phyloP scores from a whole-genome alignment of 2,888 invertebrate species.

The Dryomyza anilis region DNA sequence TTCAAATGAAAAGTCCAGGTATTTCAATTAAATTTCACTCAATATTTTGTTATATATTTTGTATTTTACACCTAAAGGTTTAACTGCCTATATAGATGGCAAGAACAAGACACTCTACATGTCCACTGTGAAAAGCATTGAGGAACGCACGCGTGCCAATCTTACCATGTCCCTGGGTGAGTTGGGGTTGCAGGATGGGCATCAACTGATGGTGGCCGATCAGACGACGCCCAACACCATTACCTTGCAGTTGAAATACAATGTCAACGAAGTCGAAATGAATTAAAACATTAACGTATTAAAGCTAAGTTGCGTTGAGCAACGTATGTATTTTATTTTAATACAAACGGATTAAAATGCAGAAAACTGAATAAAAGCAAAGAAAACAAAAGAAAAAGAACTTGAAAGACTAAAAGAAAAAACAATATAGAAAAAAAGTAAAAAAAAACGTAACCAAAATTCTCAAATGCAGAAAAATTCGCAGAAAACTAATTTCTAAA shows the following conservation, averaged over 20 bases:
- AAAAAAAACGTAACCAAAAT: too few relatives aligned
- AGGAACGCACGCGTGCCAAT: slow-evolving; percentile 86
- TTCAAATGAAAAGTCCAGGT: slow-evolving; percentile 89
- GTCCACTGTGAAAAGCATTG: slow-evolving; percentile 88
- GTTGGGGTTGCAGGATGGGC: slow-evolving; percentile 82
- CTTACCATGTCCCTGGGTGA: slow-evolving; percentile 85
- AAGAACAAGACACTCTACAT: slow-evolving; percentile 93
- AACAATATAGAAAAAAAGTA: slow-evolving; percentile 16
- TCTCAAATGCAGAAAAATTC: too few relatives aligned
- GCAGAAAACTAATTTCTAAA: too few relatives aligned
- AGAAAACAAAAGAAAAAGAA: slow-evolving; percentile 4
- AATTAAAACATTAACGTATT: slow-evolving; percentile 34
- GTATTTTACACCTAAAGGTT: too few relatives aligned
- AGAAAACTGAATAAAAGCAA: too few relatives aligned
- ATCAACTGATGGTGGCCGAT: slow-evolving; percentile 90
- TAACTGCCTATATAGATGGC: slow-evolving; percentile 80
- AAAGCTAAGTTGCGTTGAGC: neutral
- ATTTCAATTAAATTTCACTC: neutral
- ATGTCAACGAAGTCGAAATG: slow-evolving; percentile 64
- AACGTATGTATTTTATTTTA: too few relatives aligned
- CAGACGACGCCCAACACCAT: slow-evolving; percentile 84
- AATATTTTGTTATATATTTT: neutral
- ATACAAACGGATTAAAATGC: too few relatives aligned
- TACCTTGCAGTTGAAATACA: slow-evolving; percentile 76
- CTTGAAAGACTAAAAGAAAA: neutral